These are phyloP conservation scores for Hydra vulgaris DNA, from an alignment of 30 jellyfish, hydroid and myxozoan species.

Conservation along the genomic window DNA sequence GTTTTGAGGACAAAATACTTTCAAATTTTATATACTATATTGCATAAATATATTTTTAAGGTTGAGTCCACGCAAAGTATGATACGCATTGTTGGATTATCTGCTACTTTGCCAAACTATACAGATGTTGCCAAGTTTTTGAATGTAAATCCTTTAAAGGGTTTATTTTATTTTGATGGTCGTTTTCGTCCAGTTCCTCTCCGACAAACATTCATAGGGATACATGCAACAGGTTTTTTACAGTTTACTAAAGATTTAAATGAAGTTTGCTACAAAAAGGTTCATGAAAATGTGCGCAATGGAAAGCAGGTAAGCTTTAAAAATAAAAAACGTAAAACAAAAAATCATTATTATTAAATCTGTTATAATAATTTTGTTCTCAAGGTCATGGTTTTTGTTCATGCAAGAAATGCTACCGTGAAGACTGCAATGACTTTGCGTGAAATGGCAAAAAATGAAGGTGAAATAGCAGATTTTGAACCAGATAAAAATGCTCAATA, in stretches of 20 bases:
- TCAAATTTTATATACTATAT: too few relatives aligned
- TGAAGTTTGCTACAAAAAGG: constrained; percentile 93
- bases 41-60: constrained; percentile 26
- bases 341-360: neutral
- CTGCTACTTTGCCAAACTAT: constrained; percentile 98
- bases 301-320: constrained; percentile 76
- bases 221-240: constrained; percentile 66
- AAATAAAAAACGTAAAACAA: too few relatives aligned
- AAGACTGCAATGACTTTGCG: constrained; percentile 82
- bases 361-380: neutral
- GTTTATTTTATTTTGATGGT: constrained; percentile 97
- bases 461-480: constrained; percentile 53
- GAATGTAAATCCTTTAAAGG: constrained; percentile 86
- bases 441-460: constrained; percentile 68
- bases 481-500: constrained; percentile 70
- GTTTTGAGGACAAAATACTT: too few relatives aligned
- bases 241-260: constrained; percentile 72
- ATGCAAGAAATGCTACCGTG: constrained; percentile 96
- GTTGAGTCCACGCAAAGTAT: constrained; percentile 87
- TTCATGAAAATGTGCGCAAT: constrained; percentile 65
- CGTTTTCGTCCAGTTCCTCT: constrained; percentile 97
- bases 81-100: constrained; percentile 90
- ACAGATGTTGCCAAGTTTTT: constrained; percentile 92
- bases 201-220: constrained; percentile 85
- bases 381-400: constrained; percentile 98